A percentile compares a stretch with the other conserved stretches of the same genome.
Conservation (phyloP, 2,888 invertebrate species). For the Hylaea fasciaria region DNA sequence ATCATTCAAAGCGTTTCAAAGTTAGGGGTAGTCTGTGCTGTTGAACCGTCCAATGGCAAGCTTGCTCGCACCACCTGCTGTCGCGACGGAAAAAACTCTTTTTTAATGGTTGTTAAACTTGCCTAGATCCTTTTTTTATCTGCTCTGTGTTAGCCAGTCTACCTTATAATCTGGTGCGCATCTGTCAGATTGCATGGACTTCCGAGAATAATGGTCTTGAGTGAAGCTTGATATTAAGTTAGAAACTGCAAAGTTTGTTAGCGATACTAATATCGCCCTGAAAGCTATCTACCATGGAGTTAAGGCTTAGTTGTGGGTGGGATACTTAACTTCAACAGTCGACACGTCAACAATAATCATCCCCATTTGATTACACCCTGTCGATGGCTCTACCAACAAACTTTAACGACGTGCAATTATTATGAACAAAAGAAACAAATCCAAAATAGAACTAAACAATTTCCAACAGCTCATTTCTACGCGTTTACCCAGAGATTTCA, state of each 20-base stretch:
- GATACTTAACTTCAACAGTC: too few relatives aligned
- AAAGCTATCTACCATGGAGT: too few relatives aligned
- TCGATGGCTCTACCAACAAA: too few relatives aligned
- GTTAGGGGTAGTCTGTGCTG: conserved; percentile 52
- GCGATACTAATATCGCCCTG: too few relatives aligned
- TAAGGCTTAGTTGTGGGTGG: too few relatives aligned
- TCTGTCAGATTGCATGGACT: conserved; percentile 36
- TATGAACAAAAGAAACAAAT: not conserved
- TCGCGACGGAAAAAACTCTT: conserved; percentile 39
- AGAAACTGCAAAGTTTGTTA: not conserved
- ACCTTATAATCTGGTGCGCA: conserved; percentile 42
- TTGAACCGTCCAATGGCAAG: conserved; percentile 52
- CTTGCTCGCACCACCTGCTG: conserved; percentile 49
- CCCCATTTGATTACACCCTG: too few relatives aligned
- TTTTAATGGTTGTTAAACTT: conserved; percentile 42
- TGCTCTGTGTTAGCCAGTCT: conserved; percentile 40
- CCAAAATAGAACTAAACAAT: conserved; percentile 5
- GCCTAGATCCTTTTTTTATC: conserved; percentile 39
- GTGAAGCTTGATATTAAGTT: not conserved
- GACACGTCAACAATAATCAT: too few relatives aligned
- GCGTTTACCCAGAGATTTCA: conserved; percentile 32
- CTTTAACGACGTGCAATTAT: too few relatives aligned
- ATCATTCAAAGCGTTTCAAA: conserved; percentile 50
- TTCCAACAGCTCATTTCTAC: conserved; percentile 17
- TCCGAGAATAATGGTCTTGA: not conserved